Evolutionary conservation across 2,797 vertebrate genomes (phyloP), one percentile per base, ranked within the genome.

Genomic region (Dryobates pubescens): DNA sequence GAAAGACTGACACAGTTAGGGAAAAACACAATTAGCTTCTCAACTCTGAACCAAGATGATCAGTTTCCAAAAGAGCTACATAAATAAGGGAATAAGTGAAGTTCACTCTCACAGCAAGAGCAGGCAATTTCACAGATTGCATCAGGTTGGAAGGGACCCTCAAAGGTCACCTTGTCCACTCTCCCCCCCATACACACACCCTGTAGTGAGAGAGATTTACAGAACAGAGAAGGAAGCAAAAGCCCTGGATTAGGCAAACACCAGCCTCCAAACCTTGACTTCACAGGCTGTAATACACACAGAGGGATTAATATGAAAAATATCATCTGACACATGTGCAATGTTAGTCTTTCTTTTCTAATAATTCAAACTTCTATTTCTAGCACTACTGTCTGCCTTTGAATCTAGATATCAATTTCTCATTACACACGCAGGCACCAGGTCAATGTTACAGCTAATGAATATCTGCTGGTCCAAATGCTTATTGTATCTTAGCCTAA

Each of bases 401-500:
- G 67, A 95, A 94, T 88, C 90, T 84, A 79, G 85, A 91, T 92
- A 92, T 97, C 96, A 96, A 91, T 96, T 97, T 93, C 96, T 96
- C 96, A 97, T 97, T 97, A 96, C 45, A 41, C 86, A 91, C 18
- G 5, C 81, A 94, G 92, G 81, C 86, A 62, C 41, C 65, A 75
- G 96, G 97, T 96, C 97, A 97, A 90, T 71, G 90, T 85, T 87
- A 96, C 92, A 96, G 96, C 96, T 95, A 97, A 97, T 96, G 88
- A 95, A 86, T 96, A 95, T 92, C 95, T 95, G 93, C 96, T 96
- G 76, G 80, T 93, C 89, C 92, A 96, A 96, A 95, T 72, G 75
- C 94, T 96, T 96, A 93, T 94, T 92, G 74, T 94, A 92, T 97
- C 97, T 97, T 96, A 96, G 95, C 91, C 96, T 97, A 96, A 97